phyloP scores from a whole-genome alignment of 1,140 invertebrate genomes.

The Drosophila sp. region DNA sequence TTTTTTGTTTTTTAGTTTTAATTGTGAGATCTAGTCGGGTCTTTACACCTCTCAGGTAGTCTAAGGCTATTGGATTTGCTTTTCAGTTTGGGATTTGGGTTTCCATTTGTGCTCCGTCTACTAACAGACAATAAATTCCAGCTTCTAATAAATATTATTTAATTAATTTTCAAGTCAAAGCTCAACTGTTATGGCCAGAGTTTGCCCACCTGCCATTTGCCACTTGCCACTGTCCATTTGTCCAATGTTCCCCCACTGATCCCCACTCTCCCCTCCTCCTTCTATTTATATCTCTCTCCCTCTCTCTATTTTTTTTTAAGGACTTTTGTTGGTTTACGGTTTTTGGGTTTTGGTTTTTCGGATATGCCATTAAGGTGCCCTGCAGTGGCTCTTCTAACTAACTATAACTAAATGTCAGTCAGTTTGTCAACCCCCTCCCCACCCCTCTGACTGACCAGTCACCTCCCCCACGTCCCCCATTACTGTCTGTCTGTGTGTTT shows the following conservation, averaged over 20 bases:
- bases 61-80: slow-evolving; percentile 2
- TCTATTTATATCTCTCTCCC: slow-evolving; percentile 5
- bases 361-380: slow-evolving; percentile 23
- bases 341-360: slow-evolving; percentile 23
- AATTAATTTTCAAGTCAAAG: slow-evolving; percentile 67
- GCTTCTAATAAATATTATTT: slow-evolving; percentile 73
- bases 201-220: slow-evolving; percentile 11
- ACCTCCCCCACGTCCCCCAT: neutral
- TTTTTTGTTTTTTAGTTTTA: slow-evolving; percentile 51
- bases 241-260: neutral
- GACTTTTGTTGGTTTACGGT: slow-evolving; percentile 25
- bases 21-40: slow-evolving; percentile 44
- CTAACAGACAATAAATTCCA: slow-evolving; percentile 63
- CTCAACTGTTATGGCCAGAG: slow-evolving; percentile 35
- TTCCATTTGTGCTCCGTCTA: neutral
- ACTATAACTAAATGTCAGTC: neutral
- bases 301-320: slow-evolving; percentile 41
- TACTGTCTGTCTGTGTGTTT: slow-evolving; percentile 30
- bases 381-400: slow-evolving; percentile 15
- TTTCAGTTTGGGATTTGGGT: neutral
- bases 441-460: neutral
- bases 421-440: neutral
- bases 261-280: neutral
- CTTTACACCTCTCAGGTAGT: slow-evolving; percentile 41
- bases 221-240: slow-evolving; percentile 1